These are phyloP conservation scores for Hippoglossus stenolepis DNA, from an alignment of 2,113 vertebrate genomes.

Conservation along the genomic window DNA sequence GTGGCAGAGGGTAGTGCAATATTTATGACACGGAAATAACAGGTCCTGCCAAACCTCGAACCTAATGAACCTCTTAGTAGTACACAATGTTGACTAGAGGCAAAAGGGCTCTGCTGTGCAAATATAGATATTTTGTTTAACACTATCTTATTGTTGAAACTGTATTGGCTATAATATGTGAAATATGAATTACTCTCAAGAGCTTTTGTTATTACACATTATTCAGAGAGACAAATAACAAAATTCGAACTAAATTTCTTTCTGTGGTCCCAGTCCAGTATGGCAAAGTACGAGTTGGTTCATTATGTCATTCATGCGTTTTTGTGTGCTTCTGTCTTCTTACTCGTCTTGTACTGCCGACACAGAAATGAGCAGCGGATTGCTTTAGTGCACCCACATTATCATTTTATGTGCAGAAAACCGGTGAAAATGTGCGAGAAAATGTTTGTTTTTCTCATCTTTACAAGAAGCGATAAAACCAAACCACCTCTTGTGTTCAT, in stretches of 20 bases:
- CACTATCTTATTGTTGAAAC: background rate
- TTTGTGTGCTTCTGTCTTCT: slow-evolving; percentile 33
- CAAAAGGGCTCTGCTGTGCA: background rate
- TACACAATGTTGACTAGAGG: background rate
- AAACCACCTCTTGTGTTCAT: slow-evolving; percentile 4
- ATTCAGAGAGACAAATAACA: background rate
- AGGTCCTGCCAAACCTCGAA: slow-evolving; percentile 19
- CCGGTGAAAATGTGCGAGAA: background rate
- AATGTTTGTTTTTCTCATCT: background rate
- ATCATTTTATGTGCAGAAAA: slow-evolving; percentile 7
- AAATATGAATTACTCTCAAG: background rate
- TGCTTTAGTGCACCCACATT: slow-evolving; percentile 27
- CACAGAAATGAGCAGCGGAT: slow-evolving; percentile 1
- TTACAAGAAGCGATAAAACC: background rate
- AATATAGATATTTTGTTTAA: slow-evolving; percentile 12
- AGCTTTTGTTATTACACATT: background rate
- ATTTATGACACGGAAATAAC: slow-evolving; percentile 38
- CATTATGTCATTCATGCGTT: slow-evolving; percentile 32
- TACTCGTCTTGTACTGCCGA: slow-evolving; percentile 42
- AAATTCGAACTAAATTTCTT: background rate
- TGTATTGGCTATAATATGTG: background rate
- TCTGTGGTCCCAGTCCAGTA: slow-evolving; percentile 29
- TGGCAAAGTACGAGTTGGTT: slow-evolving; percentile 15
- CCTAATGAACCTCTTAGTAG: slow-evolving; percentile 33
- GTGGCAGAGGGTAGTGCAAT: slow-evolving; percentile 2